These are phyloP conservation scores for Phalacrocorax brasilianus DNA, from an alignment of 2,113 vertebrate genomes.

Conservation along the genomic window DNA sequence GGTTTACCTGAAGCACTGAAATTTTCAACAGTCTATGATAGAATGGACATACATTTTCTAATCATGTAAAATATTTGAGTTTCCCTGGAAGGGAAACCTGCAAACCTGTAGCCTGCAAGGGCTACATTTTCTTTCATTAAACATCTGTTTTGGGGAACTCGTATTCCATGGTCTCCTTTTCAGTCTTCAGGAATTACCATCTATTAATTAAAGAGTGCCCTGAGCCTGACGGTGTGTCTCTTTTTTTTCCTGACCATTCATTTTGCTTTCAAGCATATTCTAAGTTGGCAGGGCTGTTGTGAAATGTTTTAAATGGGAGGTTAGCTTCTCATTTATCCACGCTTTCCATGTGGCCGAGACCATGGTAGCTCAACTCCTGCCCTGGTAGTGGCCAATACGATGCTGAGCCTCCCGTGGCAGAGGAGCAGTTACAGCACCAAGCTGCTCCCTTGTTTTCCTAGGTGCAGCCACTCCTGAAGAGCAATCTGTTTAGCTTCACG, in stretches of 20 bases:
- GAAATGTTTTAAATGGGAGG: background rate
- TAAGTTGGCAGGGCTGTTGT: background rate
- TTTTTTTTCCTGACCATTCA: background rate
- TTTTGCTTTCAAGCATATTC: background rate
- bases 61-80: background rate
- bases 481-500: background rate
- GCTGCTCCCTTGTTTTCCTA: background rate
- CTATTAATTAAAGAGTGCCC: background rate
- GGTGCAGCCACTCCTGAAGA: background rate
- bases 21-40: background rate
- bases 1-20: background rate
- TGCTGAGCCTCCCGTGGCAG: accelerated
- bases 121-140: background rate
- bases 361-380: background rate
- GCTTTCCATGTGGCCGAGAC: background rate
- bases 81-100: background rate
- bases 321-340: background rate
- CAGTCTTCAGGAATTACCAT: background rate
- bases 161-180: background rate
- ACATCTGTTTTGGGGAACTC: background rate
- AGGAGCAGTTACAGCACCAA: background rate
- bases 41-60: background rate
- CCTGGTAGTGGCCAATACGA: accelerated
- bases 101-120: background rate
- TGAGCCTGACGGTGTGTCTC: background rate